phyloP scores from a whole-genome alignment of 2,797 vertebrate genomes.

The Rhyacichthys aspro region DNA sequence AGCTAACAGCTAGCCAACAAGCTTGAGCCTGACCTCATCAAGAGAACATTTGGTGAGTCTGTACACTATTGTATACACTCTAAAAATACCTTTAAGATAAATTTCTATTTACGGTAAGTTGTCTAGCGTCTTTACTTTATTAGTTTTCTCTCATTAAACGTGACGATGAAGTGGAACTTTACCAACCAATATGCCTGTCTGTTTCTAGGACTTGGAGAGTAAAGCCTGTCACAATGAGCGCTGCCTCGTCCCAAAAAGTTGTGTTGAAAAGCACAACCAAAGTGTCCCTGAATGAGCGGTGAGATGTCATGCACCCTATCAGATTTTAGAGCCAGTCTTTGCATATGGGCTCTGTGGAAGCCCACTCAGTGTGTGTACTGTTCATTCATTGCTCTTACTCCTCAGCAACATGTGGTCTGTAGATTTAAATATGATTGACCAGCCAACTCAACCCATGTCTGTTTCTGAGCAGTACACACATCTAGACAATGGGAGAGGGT shows the following conservation, averaged over 20 bases:
- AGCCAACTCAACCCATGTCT: neutral
- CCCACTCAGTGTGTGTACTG: constrained; percentile 69
- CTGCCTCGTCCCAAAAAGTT: constrained; percentile 94
- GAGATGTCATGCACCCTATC: constrained; percentile 88
- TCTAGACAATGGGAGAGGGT: constrained; percentile 51
- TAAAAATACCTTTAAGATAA: too few relatives aligned
- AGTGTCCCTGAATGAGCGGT: constrained; percentile 99
- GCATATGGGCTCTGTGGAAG: constrained; percentile 66
- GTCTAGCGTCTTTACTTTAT: too few relatives aligned
- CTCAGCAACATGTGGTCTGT: neutral
- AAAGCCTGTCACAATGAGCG: constrained; percentile 85
- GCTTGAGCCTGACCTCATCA: constrained; percentile 15
- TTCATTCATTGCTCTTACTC: constrained; percentile 54
- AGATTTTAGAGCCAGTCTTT: constrained; percentile 63
- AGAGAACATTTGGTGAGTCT: neutral
- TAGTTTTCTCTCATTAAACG: too few relatives aligned
- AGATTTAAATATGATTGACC: neutral
- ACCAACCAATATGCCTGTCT: neutral
- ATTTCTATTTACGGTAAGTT: too few relatives aligned
- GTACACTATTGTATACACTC: too few relatives aligned
- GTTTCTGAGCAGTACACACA: constrained; percentile 73
- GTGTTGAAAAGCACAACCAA: constrained; percentile 99
- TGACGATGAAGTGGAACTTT: neutral
- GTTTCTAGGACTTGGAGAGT: constrained; percentile 60
- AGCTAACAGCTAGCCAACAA: constrained; percentile 30